Conservation (phyloP, 2,888 invertebrate genomes). For the Ormyrus nitidulus region DNA sequence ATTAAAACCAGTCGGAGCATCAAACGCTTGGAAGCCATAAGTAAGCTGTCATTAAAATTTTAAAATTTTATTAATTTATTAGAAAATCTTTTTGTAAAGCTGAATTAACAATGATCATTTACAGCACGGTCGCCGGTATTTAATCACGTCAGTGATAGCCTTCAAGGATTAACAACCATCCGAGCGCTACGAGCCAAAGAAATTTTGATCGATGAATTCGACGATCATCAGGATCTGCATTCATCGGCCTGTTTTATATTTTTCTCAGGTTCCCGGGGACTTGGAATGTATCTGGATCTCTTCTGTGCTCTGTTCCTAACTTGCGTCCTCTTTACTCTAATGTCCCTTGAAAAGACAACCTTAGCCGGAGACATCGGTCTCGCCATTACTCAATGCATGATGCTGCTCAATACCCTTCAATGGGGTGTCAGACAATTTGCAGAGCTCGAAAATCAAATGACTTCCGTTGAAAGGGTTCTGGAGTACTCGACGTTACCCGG, state of each 20-base stretch:
- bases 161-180: constrained; percentile 88
- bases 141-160: constrained; percentile 86
- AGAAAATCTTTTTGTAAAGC: background rate
- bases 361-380: constrained; percentile 77
- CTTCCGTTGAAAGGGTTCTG: constrained; percentile 83
- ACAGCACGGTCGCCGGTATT: constrained; percentile 90
- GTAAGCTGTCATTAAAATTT: constrained; percentile 74
- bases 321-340: constrained; percentile 80
- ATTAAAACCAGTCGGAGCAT: constrained; percentile 86
- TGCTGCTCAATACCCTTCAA: constrained; percentile 77
- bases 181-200: constrained; percentile 84
- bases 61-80: constrained; percentile 61
- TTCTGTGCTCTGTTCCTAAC: constrained; percentile 81
- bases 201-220: constrained; percentile 79
- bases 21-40: constrained; percentile 87
- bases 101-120: constrained; percentile 66
- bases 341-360: constrained; percentile 74
- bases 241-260: constrained; percentile 83
- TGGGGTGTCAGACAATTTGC: constrained; percentile 85
- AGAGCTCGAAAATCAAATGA: constrained; percentile 81
- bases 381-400: constrained; percentile 77
- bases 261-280: constrained; percentile 81
- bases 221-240: constrained; percentile 80
- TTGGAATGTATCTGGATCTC: constrained; percentile 81
- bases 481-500: constrained; percentile 77